phyloP scores from a whole-genome alignment of 1,140 invertebrate genomes.

The Pseudomyrmex dendroicus region DNA sequence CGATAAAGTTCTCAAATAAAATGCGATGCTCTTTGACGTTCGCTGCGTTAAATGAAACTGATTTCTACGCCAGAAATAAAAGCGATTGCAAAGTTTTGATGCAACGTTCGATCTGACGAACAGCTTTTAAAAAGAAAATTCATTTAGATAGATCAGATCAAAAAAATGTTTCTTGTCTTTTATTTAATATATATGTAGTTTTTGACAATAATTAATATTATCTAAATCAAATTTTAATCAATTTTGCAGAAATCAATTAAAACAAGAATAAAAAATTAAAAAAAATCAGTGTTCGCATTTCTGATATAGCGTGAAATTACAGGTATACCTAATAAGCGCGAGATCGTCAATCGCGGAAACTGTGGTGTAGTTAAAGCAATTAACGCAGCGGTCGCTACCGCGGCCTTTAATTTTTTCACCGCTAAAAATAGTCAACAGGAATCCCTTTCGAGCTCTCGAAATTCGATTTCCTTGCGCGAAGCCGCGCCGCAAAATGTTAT shows the following conservation, averaged over 20 bases:
- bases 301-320: not conserved
- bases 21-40: slow-evolving; percentile 12
- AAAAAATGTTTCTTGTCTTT: not conserved
- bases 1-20: slow-evolving; percentile 51
- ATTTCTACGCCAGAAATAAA: slow-evolving; percentile 22
- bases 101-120: not conserved
- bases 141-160: not conserved
- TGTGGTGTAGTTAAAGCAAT: slow-evolving; percentile 40
- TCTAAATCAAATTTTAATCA: slow-evolving; percentile 5
- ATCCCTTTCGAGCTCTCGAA: slow-evolving; percentile 39
- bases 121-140: slow-evolving; percentile 15
- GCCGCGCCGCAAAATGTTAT: slow-evolving; percentile 50
- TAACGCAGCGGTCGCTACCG: slow-evolving; percentile 17
- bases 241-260: slow-evolving; percentile 11
- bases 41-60: slow-evolving; percentile 49
- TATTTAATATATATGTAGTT: not conserved
- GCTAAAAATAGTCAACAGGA: slow-evolving; percentile 37
- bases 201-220: not conserved
- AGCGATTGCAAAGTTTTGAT: slow-evolving; percentile 21
- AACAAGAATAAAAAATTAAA: not conserved
- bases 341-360: slow-evolving; percentile 38
- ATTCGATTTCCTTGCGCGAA: slow-evolving; percentile 54
- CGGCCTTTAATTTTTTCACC: slow-evolving; percentile 34
- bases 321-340: slow-evolving; percentile 35
- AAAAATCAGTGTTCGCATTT: not conserved